phyloP scores from a whole-genome alignment of 1,140 invertebrate species.

The Scaptomyza hsui region DNA sequence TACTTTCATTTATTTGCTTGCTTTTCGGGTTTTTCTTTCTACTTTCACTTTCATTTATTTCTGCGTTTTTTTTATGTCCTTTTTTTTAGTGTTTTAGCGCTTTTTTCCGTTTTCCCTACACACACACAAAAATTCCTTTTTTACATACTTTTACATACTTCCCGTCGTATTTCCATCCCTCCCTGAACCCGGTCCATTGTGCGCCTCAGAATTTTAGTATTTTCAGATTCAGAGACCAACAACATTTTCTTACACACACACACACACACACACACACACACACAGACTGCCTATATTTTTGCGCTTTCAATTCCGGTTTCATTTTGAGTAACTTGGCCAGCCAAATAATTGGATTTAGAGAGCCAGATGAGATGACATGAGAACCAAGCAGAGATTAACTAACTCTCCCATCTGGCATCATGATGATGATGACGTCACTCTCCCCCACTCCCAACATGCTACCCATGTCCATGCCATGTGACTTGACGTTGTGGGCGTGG shows the following conservation, averaged over 20 bases:
- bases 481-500: slow-evolving; percentile 18
- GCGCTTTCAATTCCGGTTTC: slow-evolving; percentile 50
- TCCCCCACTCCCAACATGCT: slow-evolving; percentile 17
- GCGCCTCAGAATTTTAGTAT: slow-evolving; percentile 48
- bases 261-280: slow-evolving; percentile 2
- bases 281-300: slow-evolving; percentile 18
- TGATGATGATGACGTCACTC: slow-evolving; percentile 32
- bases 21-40: slow-evolving; percentile 34
- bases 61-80: neutral
- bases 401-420: neutral
- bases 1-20: slow-evolving; percentile 47
- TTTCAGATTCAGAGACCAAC: slow-evolving; percentile 33
- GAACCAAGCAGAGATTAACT: slow-evolving; percentile 1
- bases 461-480: neutral
- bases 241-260: no score
- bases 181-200: slow-evolving; percentile 19
- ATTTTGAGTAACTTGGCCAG: slow-evolving; percentile 44
- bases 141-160: slow-evolving; percentile 29
- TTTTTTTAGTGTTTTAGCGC: slow-evolving; percentile 40
- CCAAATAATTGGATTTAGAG: slow-evolving; percentile 52
- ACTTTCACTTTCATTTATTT: slow-evolving; percentile 28
- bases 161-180: slow-evolving; percentile 15
- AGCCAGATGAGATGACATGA: slow-evolving; percentile 22
- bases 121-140: slow-evolving; percentile 33
- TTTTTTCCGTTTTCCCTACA: slow-evolving; percentile 10